phyloP scores from a whole-genome alignment of 2,113 vertebrate species.

The Phalacrocorax aristotelis region DNA sequence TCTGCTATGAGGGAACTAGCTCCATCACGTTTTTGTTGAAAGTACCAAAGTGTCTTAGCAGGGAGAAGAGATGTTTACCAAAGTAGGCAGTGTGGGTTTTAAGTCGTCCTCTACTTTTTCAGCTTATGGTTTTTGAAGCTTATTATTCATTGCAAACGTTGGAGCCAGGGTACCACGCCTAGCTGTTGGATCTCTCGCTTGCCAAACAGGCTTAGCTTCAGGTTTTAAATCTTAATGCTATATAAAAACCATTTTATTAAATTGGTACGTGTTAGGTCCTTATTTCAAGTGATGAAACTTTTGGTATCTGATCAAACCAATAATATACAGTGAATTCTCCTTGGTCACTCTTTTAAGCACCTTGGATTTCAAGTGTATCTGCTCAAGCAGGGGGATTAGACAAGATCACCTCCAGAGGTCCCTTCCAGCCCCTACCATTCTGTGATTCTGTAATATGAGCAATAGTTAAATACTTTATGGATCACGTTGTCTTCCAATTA shows the following conservation, averaged over 20 bases:
- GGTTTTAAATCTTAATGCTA: not conserved
- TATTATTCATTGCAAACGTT: not conserved
- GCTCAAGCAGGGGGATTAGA: too few species aligned
- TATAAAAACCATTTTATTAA: not conserved
- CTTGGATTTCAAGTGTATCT: not conserved
- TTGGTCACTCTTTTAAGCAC: not conserved
- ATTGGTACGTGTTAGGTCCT: not conserved
- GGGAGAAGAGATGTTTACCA: not conserved
- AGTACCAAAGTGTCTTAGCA: not conserved
- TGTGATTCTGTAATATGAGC: not conserved
- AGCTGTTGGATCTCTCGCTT: not conserved
- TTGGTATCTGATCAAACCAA: not conserved
- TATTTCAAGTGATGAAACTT: not conserved
- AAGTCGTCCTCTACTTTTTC: too few species aligned
- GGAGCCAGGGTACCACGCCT: rapidly evolving
- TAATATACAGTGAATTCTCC: not conserved
- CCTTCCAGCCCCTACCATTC: too few species aligned
- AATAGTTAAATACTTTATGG: not conserved
- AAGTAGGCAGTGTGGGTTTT: not conserved
- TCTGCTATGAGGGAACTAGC: not conserved
- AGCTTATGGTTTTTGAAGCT: not conserved
- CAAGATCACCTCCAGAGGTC: too few species aligned
- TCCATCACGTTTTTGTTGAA: not conserved
- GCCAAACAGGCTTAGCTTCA: not conserved
- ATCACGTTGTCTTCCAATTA: not conserved